These are phyloP conservation scores for Torymus texanus DNA, from an alignment of 2,888 invertebrate species.

Conservation along the genomic window DNA sequence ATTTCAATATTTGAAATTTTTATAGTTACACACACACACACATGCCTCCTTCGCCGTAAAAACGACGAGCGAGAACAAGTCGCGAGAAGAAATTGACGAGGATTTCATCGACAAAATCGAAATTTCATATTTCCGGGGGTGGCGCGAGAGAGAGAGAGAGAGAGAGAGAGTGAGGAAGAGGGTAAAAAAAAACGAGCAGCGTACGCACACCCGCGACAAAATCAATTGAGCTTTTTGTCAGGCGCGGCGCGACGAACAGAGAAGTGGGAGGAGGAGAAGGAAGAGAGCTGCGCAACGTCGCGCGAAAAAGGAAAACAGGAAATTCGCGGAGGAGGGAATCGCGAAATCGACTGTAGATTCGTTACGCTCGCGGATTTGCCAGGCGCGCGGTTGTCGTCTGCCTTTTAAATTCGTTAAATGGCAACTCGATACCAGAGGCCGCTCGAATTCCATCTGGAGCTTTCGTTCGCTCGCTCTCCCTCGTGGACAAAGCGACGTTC, in stretches of 20 bases:
- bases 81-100: slow-evolving; percentile 45
- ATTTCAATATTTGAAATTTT: slow-evolving; percentile 51
- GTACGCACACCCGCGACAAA: slow-evolving; percentile 30
- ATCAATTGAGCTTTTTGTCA: slow-evolving; percentile 55
- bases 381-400: slow-evolving; percentile 38
- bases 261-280: slow-evolving; percentile 22
- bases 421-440: slow-evolving; percentile 54
- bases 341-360: slow-evolving; percentile 49
- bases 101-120: slow-evolving; percentile 54
- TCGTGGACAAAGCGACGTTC: slow-evolving; percentile 51
- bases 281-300: not conserved
- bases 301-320: not conserved
- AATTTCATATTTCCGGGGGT: slow-evolving; percentile 53
- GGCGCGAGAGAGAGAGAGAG: slow-evolving; percentile 2
- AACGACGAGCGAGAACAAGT: not conserved
- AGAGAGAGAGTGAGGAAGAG: not conserved
- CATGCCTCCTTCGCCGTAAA: slow-evolving; percentile 10
- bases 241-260: slow-evolving; percentile 23
- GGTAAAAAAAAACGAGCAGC: not conserved
- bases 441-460: slow-evolving; percentile 55
- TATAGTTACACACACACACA: slow-evolving; percentile 38
- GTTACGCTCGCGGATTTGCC: slow-evolving; percentile 47
- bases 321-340: slow-evolving; percentile 20
- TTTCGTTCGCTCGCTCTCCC: slow-evolving; percentile 20
- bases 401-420: slow-evolving; percentile 57